Conservation (phyloP, 2,888 invertebrate species). For the Epirrhoe alternata region DNA sequence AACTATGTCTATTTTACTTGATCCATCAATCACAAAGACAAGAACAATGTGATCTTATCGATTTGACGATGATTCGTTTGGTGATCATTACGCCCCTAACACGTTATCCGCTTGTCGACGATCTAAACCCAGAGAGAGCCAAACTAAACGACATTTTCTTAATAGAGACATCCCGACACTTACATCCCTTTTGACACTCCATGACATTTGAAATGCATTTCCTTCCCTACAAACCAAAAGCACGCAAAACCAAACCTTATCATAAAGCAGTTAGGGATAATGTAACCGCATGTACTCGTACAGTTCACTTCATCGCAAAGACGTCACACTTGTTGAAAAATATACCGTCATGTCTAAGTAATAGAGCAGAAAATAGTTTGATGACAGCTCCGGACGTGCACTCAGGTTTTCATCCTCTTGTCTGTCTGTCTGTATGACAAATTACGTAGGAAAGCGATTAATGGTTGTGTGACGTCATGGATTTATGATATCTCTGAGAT, state of each 20-base stretch:
- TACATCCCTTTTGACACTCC: slow-evolving; percentile 36
- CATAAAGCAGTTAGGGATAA: background rate
- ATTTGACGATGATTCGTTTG: too few relatives aligned
- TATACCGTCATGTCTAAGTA: slow-evolving; percentile 27
- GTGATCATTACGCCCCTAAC: background rate
- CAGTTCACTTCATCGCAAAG: slow-evolving; percentile 14
- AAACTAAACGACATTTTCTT: background rate
- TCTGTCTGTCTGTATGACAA: slow-evolving; percentile 73
- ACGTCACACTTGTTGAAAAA: slow-evolving; percentile 31
- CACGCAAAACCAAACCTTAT: slow-evolving; percentile 24
- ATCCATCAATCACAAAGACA: too few relatives aligned
- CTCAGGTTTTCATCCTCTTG: slow-evolving; percentile 52
- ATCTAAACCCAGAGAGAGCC: background rate
- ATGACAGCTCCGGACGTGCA: slow-evolving; percentile 40
- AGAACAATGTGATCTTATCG: too few relatives aligned
- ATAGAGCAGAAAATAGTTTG: slow-evolving; percentile 42
- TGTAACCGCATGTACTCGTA: background rate
- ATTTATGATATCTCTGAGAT: slow-evolving; percentile 66
- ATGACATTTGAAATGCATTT: slow-evolving; percentile 49
- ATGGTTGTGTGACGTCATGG: slow-evolving; percentile 65
- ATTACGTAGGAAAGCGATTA: slow-evolving; percentile 71
- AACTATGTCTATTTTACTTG: too few relatives aligned
- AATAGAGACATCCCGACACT: slow-evolving; percentile 29
- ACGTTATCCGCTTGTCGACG: background rate
- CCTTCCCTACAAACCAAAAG: slow-evolving; percentile 15